Percentiles rank a stretch among this genome's conserved stretches.
Conservation (phyloP, 2,797 vertebrate genomes). For the Distichodus sexfasciatus region DNA sequence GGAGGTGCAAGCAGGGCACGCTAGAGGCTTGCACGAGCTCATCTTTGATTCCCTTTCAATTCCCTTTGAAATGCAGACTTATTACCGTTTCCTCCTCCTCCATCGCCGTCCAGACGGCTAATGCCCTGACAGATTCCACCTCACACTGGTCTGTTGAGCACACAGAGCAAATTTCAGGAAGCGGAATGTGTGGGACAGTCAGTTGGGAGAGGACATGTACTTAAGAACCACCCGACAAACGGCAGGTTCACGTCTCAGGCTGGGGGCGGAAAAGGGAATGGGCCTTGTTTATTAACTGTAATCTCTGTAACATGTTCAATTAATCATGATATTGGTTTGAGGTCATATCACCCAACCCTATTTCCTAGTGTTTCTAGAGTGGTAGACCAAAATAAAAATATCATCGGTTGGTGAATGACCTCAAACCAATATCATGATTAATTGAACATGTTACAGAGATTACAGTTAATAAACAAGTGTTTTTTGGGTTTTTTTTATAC, state of each 20-base stretch:
- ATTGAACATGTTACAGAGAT: too few relatives aligned
- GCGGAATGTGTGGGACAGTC: background rate
- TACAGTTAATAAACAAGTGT: too few relatives aligned
- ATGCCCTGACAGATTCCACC: background rate
- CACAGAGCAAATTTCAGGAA: background rate
- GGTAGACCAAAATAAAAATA: too few relatives aligned
- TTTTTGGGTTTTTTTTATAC: too few relatives aligned
- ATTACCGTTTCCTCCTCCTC: background rate
- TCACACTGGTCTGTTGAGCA: background rate
- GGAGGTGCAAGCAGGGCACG: background rate
- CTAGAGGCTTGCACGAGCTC: background rate
- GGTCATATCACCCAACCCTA: too few relatives aligned
- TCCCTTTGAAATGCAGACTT: background rate
- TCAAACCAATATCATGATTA: too few relatives aligned
- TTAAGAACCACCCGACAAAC: background rate
- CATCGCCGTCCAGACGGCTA: background rate
- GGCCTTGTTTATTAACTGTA: too few relatives aligned
- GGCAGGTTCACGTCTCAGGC: background rate
- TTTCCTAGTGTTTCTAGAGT: too few relatives aligned
- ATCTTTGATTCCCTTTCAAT: conserved; percentile 10
- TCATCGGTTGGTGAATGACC: too few relatives aligned
- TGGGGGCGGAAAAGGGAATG: too few relatives aligned
- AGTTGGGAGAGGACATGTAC: background rate
- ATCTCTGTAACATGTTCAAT: too few relatives aligned
- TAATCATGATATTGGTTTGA: too few relatives aligned